phyloP scores from a whole-genome alignment of 30 jellyfish, hydroid and myxozoan species.

The Hydractinia echinata region DNA sequence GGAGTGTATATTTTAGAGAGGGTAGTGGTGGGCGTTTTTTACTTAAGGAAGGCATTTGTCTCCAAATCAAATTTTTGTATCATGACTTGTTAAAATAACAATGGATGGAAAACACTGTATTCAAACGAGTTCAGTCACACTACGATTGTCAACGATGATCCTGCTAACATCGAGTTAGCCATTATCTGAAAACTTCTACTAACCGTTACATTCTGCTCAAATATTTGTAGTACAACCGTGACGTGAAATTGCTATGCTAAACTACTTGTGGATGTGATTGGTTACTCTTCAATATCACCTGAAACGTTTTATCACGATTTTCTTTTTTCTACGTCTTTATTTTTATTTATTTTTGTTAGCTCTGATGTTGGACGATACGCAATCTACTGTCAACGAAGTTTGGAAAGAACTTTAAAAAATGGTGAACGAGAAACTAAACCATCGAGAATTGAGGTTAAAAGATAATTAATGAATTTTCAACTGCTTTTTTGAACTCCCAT shows the following conservation, averaged over 20 bases:
- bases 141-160: too few relatives aligned
- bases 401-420: constrained; percentile 66
- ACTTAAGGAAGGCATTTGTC: too few relatives aligned
- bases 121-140: too few relatives aligned
- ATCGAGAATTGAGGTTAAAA: constrained; percentile 76
- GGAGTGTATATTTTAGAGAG: not conserved
- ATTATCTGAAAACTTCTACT: too few relatives aligned
- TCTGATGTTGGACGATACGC: constrained; percentile 88
- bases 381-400: constrained; percentile 81
- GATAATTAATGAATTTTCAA: not conserved
- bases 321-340: not conserved
- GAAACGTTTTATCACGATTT: not conserved
- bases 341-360: constrained; percentile 32
- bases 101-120: too few relatives aligned
- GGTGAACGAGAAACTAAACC: constrained; percentile 98
- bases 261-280: not conserved
- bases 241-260: not conserved
- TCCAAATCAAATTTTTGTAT: not conserved
- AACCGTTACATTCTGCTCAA: too few relatives aligned
- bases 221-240: not conserved
- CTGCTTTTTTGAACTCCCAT: not conserved
- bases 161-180: too few relatives aligned
- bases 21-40: not conserved
- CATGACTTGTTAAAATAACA: too few relatives aligned
- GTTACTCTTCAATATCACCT: not conserved